Evolutionary conservation across 1,140 invertebrate species (phyloP).

Genomic region (Diachasma alloeum): DNA sequence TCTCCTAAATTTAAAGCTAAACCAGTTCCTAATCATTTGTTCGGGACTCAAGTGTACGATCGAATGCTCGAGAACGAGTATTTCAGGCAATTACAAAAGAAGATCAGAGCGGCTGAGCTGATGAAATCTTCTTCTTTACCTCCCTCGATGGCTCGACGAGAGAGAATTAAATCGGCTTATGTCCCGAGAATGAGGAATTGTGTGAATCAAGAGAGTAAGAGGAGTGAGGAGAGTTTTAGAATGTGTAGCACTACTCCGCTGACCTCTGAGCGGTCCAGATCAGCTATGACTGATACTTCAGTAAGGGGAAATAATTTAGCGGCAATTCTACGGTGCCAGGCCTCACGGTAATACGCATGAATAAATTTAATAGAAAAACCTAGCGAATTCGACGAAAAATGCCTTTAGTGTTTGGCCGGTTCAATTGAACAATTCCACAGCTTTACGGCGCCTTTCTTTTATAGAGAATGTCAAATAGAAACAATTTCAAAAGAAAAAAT

Average conservation of each 20-base stretch:
- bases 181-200: constrained; percentile 52
- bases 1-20: constrained; percentile 71
- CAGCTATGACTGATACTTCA: constrained; percentile 60
- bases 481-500: too few relatives aligned
- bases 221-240: constrained; percentile 45
- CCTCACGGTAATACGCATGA: constrained; percentile 68
- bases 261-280: constrained; percentile 56
- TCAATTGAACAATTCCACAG: too few relatives aligned
- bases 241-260: constrained; percentile 48
- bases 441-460: too few relatives aligned
- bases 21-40: constrained; percentile 74
- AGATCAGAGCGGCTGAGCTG: constrained; percentile 74
- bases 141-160: constrained; percentile 74
- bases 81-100: constrained; percentile 72
- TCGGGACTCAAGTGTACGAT: constrained; percentile 74
- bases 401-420: too few relatives aligned
- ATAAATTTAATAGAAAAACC: too few relatives aligned
- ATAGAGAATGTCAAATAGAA: too few relatives aligned
- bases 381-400: too few relatives aligned
- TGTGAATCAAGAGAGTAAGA: constrained; percentile 49
- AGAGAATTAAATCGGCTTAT: constrained; percentile 62
- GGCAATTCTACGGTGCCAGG: constrained; percentile 74
- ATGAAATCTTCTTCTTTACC: constrained; percentile 72
- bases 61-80: constrained; percentile 77
- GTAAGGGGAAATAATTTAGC: constrained; percentile 73